phyloP scores from a whole-genome alignment of 1,140 invertebrate species.

The Aphaenogaster floridana region DNA sequence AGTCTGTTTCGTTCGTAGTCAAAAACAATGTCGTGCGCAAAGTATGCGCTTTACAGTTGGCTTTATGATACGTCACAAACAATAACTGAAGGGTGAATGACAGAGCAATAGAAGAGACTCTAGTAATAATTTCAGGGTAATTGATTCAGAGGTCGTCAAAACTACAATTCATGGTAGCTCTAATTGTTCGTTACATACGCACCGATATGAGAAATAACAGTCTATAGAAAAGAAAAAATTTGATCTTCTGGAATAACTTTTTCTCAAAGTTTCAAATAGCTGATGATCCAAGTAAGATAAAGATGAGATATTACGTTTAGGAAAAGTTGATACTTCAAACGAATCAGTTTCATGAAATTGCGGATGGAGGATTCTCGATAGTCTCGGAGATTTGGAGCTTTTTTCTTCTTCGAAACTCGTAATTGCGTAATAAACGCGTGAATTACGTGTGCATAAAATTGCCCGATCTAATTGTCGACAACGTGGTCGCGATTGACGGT shows the following conservation, averaged over 20 bases:
- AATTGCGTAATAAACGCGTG: background rate
- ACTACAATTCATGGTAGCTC: background rate
- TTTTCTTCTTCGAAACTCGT: background rate
- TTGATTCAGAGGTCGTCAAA: conserved; percentile 11
- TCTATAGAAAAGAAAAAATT: background rate
- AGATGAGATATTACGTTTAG: background rate
- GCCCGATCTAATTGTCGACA: background rate
- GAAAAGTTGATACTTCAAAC: background rate
- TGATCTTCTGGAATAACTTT: background rate
- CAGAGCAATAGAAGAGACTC: conserved; percentile 41
- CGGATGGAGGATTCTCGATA: background rate
- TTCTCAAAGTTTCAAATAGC: background rate
- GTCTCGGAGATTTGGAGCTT: background rate
- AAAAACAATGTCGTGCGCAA: conserved; percentile 61
- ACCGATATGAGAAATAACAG: background rate
- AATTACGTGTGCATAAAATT: conserved; percentile 36
- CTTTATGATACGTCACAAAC: conserved; percentile 57
- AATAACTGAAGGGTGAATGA: conserved; percentile 15
- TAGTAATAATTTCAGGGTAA: conserved; percentile 52
- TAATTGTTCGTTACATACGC: background rate
- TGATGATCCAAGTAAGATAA: background rate
- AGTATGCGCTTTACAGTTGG: conserved; percentile 55
- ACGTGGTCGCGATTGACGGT: background rate
- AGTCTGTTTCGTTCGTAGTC: conserved; percentile 54
- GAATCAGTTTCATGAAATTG: background rate